These are phyloP conservation scores for Pholis gunnellus DNA, from an alignment of 2,113 vertebrate species.

Conservation along the genomic window DNA sequence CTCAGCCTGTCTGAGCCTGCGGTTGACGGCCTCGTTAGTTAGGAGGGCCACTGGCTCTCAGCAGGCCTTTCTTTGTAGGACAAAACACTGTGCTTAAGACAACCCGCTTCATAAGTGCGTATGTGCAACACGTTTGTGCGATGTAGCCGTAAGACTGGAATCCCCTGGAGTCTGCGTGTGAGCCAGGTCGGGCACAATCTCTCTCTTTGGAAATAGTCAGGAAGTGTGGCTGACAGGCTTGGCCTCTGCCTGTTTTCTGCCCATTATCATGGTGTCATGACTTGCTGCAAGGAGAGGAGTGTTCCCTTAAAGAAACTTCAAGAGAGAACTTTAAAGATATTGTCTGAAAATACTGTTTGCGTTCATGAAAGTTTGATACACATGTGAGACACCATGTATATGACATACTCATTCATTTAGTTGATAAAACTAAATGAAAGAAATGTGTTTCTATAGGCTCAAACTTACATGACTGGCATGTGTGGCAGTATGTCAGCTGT, in stretches of 20 bases:
- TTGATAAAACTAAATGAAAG: neutral
- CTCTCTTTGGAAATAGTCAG: slow-evolving; percentile 39
- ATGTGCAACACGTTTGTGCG: neutral
- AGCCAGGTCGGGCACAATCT: neutral
- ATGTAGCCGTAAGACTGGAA: slow-evolving; percentile 19
- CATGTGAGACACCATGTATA: neutral
- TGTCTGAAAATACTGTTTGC: neutral
- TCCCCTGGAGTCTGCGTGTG: slow-evolving; percentile 11
- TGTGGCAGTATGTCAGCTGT: neutral
- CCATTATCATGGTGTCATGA: slow-evolving; percentile 17
- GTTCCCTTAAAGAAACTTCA: neutral
- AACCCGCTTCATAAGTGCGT: neutral
- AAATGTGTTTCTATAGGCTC: neutral
- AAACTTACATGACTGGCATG: too few species aligned
- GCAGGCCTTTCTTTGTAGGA: slow-evolving; percentile 1
- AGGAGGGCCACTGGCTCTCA: slow-evolving; percentile 30
- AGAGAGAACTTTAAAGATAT: neutral
- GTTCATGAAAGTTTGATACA: neutral
- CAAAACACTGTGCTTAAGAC: neutral
- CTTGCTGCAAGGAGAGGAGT: slow-evolving; percentile 38
- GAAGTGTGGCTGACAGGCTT: slow-evolving; percentile 24
- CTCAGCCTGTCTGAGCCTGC: slow-evolving; percentile 77
- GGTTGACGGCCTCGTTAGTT: slow-evolving; percentile 43
- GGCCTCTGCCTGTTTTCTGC: slow-evolving; percentile 12
- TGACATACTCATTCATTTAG: neutral